These are phyloP conservation scores for Scaptomyza pallida DNA, from an alignment of 1,140 invertebrate species.

Conservation along the genomic window DNA sequence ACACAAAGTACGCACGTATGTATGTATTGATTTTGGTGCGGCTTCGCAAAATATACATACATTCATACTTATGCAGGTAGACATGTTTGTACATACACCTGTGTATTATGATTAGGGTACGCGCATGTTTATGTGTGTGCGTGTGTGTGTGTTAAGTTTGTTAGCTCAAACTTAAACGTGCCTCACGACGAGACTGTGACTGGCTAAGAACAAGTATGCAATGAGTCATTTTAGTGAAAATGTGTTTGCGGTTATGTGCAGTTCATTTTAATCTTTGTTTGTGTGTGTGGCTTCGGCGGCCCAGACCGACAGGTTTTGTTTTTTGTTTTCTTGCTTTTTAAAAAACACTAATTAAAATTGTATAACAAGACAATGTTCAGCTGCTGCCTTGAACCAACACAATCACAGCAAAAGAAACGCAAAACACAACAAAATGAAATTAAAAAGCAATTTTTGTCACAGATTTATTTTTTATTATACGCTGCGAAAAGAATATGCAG, in stretches of 20 bases:
- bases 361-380: conserved; percentile 11
- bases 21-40: conserved; percentile 45
- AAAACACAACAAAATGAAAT: conserved; percentile 3
- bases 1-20: conserved; percentile 2
- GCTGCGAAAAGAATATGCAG: no score
- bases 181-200: conserved; percentile 3
- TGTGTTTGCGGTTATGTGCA: conserved; percentile 41
- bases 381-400: conserved; percentile 9
- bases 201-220: conserved; percentile 20
- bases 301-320: background rate
- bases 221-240: conserved; percentile 38
- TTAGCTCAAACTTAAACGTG: conserved; percentile 32
- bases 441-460: conserved; percentile 13
- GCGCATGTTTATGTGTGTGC: background rate
- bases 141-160: conserved; percentile 12
- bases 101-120: background rate
- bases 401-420: background rate
- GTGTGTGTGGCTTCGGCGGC: background rate
- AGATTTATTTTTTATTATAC: conserved; percentile 3
- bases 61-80: background rate
- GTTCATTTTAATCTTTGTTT: conserved; percentile 1
- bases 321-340: background rate
- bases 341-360: conserved; percentile 8
- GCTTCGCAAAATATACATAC: conserved; percentile 7
- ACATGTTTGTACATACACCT: conserved; percentile 1